Base-by-base conservation (phyloP, 1,140 invertebrate genomes). In the Helicorthomorpha holstii region DNA sequence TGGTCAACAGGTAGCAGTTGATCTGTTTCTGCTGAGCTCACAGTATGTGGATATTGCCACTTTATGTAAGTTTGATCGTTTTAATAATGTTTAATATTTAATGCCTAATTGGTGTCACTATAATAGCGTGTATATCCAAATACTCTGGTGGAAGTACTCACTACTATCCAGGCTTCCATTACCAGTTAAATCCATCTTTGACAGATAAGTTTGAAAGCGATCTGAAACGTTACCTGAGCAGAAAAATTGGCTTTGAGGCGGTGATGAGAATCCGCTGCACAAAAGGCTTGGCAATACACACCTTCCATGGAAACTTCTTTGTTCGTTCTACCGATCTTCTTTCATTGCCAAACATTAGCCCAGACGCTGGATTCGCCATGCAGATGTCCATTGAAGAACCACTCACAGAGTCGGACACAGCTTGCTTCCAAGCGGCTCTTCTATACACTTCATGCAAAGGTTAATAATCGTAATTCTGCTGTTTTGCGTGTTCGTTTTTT, bases 231-330 rank as follows among this genome's bases (percentile, higher is more conserved):
- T 99, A 99, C 71, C 70, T 99, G 1, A 87, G 85, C 0, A 75
- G 96, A 54, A 98, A 97, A 71, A 94, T 99, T 58, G 95, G 96
- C 29, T 97, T 98, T 66, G 96, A 99, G 69, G 88, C 96, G 38
- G 95, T 99, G 1, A 93, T 99, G 89, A 76, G 96, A 62, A 82
- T 98, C 51, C 75, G 95, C 3, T 98, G 91, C 64, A 93, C 91
- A 7, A 66, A 68, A 77, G 88, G 66, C 19, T 68, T 98, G 43
- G 76, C 85, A 27, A 92, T 98, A 56, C 91, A 98, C 66, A 93
- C 92, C 57, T 99, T 98, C 76, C 93, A 98, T 72, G 96, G 96
- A 10, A 98, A 98, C 67, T 97, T 97, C 75, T 99, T 98, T 71
- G 94, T 99, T 34, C 76, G 96, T 21, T 97, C 94, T 0, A 96